Evolutionary conservation across 2,888 invertebrate species (phyloP).

Genomic region (Diarsia dahlii): DNA sequence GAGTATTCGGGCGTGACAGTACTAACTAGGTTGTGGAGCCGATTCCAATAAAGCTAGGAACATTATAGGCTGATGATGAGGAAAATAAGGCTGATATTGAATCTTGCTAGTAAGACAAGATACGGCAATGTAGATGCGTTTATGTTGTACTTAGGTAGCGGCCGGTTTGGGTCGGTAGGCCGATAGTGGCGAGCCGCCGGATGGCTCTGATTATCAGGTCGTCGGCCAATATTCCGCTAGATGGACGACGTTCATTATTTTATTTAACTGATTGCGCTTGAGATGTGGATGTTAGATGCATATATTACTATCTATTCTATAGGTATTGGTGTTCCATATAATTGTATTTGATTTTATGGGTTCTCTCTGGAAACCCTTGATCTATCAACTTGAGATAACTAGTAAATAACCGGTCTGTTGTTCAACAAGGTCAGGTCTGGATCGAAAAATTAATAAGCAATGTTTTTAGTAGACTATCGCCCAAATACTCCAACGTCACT

Average conservation of each 20-base stretch:
- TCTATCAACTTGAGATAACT: background rate
- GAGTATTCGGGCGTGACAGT: too few species aligned
- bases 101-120: slow-evolving; percentile 5
- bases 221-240: slow-evolving; percentile 75
- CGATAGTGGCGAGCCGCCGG: slow-evolving; percentile 72
- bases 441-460: background rate
- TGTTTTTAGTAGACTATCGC: background rate
- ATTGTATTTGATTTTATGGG: background rate
- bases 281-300: slow-evolving; percentile 29
- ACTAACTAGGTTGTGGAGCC: too few species aligned
- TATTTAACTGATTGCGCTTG: slow-evolving; percentile 61
- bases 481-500: too few species aligned
- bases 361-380: background rate
- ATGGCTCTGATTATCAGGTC: slow-evolving; percentile 79
- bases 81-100: too few species aligned
- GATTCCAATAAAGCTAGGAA: too few species aligned
- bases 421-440: background rate
- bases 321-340: background rate
- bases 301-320: background rate
- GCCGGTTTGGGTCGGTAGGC: slow-evolving; percentile 71
- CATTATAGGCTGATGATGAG: too few species aligned
- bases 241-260: slow-evolving; percentile 68
- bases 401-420: background rate
- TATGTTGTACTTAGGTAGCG: slow-evolving; percentile 61
- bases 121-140: slow-evolving; percentile 59